phyloP scores from a whole-genome alignment of 2,113 vertebrate genomes.

The Pholis gunnellus region DNA sequence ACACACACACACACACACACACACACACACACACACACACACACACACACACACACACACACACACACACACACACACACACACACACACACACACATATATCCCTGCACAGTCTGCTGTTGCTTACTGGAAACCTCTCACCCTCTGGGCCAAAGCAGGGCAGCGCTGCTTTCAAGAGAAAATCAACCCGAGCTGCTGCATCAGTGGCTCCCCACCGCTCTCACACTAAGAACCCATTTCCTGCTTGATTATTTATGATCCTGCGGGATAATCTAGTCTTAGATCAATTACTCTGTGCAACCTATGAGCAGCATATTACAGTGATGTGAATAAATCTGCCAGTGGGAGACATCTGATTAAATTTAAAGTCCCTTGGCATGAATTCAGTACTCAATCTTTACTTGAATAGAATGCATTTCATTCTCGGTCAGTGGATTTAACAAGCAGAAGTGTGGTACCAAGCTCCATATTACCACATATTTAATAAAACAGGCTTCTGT shows the following conservation, averaged over 20 bases:
- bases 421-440: slow-evolving; percentile 12
- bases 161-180: slow-evolving; percentile 22
- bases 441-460: not conserved
- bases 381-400: slow-evolving; percentile 19
- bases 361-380: slow-evolving; percentile 22
- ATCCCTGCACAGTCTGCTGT: slow-evolving; percentile 12
- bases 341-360: slow-evolving; percentile 27
- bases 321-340: slow-evolving; percentile 41
- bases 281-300: slow-evolving; percentile 56
- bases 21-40: slow-evolving; percentile 21
- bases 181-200: slow-evolving; percentile 18
- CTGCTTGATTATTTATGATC: slow-evolving; percentile 63
- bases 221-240: slow-evolving; percentile 61
- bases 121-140: slow-evolving; percentile 38
- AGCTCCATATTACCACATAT: slow-evolving; percentile 2
- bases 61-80: slow-evolving; percentile 15
- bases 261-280: slow-evolving; percentile 49
- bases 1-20: slow-evolving; percentile 10
- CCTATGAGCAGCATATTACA: slow-evolving; percentile 43
- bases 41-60: not conserved
- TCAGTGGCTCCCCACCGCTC: slow-evolving; percentile 36
- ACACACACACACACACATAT: slow-evolving; percentile 6
- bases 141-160: slow-evolving; percentile 13
- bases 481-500: not conserved
- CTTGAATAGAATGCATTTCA: not conserved